phyloP scores from a whole-genome alignment of 2,888 invertebrate species.

The Crepidodera aurea region DNA sequence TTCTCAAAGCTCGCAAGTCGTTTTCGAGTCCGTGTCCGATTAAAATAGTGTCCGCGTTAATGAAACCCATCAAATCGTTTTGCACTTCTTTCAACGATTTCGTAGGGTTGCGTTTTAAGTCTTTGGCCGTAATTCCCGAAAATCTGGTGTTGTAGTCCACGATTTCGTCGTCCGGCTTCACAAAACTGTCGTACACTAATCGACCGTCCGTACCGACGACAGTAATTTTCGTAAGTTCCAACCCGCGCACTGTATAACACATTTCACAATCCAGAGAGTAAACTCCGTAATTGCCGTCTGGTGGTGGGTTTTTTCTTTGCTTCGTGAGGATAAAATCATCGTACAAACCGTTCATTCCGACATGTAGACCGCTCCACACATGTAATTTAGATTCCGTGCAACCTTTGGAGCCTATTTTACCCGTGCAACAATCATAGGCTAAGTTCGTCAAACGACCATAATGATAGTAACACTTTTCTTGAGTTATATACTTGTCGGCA shows the following conservation, averaged over 20 bases:
- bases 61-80: conserved; percentile 80
- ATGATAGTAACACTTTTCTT: conserved; percentile 85
- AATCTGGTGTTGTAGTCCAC: conserved; percentile 95
- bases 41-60: conserved; percentile 84
- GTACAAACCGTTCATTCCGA: conserved; percentile 78
- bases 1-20: conserved; percentile 85
- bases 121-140: conserved; percentile 84
- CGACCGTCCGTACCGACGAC: conserved; percentile 78
- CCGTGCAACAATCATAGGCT: conserved; percentile 72
- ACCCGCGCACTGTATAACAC: conserved; percentile 88
- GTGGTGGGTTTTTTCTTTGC: conserved; percentile 66
- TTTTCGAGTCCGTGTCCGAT: conserved; percentile 96
- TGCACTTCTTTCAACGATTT: conserved; percentile 84
- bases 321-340: conserved; percentile 47
- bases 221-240: conserved; percentile 88
- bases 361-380: conserved; percentile 74
- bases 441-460: conserved; percentile 76
- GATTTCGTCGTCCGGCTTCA: conserved; percentile 82
- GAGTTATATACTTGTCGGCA: conserved; percentile 68
- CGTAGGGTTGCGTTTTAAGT: conserved; percentile 63
- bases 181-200: conserved; percentile 83
- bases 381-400: conserved; percentile 74
- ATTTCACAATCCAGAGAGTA: conserved; percentile 97
- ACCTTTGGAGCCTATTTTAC: conserved; percentile 65
- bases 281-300: conserved; percentile 64